phyloP scores from a whole-genome alignment of 2,797 vertebrate genomes.

The Acanthurus leucopareius region DNA sequence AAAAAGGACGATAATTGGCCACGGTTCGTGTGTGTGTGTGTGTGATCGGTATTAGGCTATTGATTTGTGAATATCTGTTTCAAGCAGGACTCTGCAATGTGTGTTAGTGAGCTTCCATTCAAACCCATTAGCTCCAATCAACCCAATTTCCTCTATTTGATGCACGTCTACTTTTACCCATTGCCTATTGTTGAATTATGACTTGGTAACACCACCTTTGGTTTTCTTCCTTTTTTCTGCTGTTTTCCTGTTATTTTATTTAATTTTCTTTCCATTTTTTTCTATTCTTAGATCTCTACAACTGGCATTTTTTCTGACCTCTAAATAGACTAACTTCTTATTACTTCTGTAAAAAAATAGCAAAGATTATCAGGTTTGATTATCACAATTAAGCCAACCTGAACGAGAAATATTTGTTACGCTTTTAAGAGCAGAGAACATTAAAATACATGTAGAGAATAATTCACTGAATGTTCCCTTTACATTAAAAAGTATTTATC shows the following conservation, averaged over 20 bases:
- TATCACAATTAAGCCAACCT: no score
- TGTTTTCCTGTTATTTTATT: not conserved
- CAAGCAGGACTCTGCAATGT: not conserved
- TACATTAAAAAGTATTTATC: not conserved
- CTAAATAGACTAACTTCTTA: not conserved
- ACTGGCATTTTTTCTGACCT: not conserved
- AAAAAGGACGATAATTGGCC: slow-evolving; percentile 81
- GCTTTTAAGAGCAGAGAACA: not conserved
- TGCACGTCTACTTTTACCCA: not conserved
- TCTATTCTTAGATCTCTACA: no score
- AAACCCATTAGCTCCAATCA: slow-evolving; percentile 46
- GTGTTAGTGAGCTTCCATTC: slow-evolving; percentile 66
- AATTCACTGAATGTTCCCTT: not conserved
- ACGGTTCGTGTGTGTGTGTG: slow-evolving; percentile 4
- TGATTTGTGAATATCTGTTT: slow-evolving; percentile 45
- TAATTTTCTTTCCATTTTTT: not conserved
- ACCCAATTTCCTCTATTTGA: not conserved
- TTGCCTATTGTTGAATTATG: not conserved
- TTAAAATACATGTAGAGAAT: not conserved
- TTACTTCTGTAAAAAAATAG: not conserved
- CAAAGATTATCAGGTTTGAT: not conserved
- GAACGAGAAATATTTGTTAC: no score
- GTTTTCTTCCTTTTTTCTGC: not conserved
- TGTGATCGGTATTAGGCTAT: slow-evolving; percentile 34
- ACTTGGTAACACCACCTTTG: no score